phyloP scores from a whole-genome alignment of 2,888 invertebrate species.

The Atethmia centrago region DNA sequence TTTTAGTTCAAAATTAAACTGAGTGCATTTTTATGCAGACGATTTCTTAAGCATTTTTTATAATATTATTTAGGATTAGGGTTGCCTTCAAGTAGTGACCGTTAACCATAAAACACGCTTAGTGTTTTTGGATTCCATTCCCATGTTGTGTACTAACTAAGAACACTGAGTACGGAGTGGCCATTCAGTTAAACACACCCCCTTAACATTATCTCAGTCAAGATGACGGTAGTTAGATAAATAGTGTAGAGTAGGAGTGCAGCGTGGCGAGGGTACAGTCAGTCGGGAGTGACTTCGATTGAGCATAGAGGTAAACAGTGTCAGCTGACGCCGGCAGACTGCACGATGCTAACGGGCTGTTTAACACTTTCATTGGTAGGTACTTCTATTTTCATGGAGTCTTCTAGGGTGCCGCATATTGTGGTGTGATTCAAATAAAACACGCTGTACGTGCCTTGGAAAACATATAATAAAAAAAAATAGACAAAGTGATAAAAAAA shows the following conservation, averaged over 20 bases:
- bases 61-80: not conserved
- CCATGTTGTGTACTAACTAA: too few species aligned
- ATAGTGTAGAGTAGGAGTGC: slow-evolving; percentile 19
- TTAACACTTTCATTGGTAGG: not conserved
- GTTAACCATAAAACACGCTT: not conserved
- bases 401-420: too few species aligned
- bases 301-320: slow-evolving; percentile 28
- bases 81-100: too few species aligned
- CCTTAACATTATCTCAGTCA: slow-evolving; percentile 30
- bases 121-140: not conserved
- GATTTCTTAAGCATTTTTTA: not conserved
- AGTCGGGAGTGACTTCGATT: slow-evolving; percentile 30
- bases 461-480: too few species aligned
- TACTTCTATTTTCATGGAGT: too few species aligned
- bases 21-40: slow-evolving; percentile 14
- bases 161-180: not conserved
- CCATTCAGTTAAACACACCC: not conserved
- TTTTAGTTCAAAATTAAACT: not conserved
- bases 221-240: slow-evolving; percentile 30
- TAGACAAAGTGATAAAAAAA: too few species aligned
- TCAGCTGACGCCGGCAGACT: slow-evolving; percentile 4
- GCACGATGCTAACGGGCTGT: slow-evolving; percentile 3
- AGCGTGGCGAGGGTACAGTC: slow-evolving; percentile 1
- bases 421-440: too few species aligned
- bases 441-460: too few species aligned